Evolutionary conservation across 2,113 vertebrate genomes (phyloP).

Genomic region (Alectura lathami): DNA sequence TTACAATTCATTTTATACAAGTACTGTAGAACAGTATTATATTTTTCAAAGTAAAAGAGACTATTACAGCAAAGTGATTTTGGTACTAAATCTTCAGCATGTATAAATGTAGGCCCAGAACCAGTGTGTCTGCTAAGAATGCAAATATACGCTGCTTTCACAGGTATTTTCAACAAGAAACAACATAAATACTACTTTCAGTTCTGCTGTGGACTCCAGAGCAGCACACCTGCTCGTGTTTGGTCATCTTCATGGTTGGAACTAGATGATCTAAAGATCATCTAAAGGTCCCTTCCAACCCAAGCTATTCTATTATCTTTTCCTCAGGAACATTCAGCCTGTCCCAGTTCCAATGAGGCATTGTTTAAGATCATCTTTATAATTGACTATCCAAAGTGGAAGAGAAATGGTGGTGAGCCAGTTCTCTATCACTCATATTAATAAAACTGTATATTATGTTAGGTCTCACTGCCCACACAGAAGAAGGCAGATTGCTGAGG

Average conservation of each 20-base stretch:
- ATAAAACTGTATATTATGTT: background rate
- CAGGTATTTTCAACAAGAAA: background rate
- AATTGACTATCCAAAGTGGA: background rate
- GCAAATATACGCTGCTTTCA: background rate
- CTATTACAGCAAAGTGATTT: background rate
- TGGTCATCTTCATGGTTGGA: too few species aligned
- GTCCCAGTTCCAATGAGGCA: background rate
- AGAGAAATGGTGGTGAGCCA: fast-evolving
- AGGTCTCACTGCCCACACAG: background rate
- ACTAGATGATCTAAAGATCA: too few species aligned
- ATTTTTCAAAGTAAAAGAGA: background rate
- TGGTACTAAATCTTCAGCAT: background rate
- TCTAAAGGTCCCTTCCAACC: too few species aligned
- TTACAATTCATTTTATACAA: background rate
- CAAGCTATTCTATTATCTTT: too few species aligned
- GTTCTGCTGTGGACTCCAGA: background rate
- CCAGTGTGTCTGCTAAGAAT: background rate
- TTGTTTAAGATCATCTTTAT: background rate
- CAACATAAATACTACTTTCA: background rate
- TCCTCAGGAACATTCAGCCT: background rate
- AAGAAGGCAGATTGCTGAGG: background rate
- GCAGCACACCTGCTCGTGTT: background rate
- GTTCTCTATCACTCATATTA: background rate
- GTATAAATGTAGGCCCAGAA: background rate
- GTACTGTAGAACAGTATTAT: background rate